phyloP scores from a whole-genome alignment of 2,113 vertebrate species.

The Mionectes macconnelli region DNA sequence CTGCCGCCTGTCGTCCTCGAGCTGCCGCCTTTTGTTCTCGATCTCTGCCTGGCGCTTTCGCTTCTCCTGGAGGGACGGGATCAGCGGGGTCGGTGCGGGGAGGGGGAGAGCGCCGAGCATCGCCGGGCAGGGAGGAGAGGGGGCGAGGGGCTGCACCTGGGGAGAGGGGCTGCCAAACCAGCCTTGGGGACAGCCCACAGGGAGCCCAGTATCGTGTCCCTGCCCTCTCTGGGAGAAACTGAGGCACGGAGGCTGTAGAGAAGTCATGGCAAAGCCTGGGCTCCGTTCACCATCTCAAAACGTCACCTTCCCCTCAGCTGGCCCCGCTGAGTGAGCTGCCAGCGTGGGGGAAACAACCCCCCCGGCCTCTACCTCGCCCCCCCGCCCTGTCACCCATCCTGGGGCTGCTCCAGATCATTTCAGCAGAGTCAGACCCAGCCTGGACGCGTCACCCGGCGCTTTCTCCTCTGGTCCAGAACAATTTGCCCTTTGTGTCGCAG shows the following conservation, averaged over 20 bases:
- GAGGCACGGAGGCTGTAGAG: background rate
- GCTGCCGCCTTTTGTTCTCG: slow-evolving; percentile 85
- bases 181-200: background rate
- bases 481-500: slow-evolving; percentile 6
- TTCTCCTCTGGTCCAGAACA: slow-evolving; percentile 22
- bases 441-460: background rate
- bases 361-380: background rate
- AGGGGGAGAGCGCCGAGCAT: background rate
- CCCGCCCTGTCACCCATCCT: background rate
- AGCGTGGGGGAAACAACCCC: background rate
- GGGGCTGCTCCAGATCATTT: background rate
- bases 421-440: slow-evolving; percentile 4
- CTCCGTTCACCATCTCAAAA: background rate
- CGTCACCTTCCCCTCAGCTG: background rate
- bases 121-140: accelerated
- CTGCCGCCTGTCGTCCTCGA: slow-evolving; percentile 86
- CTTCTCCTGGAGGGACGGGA: slow-evolving; percentile 80
- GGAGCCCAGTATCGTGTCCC: accelerated
- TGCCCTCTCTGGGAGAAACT: background rate
- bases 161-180: background rate
- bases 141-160: background rate
- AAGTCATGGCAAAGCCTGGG: background rate
- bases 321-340: background rate
- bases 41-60: slow-evolving; percentile 85
- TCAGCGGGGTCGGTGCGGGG: background rate